Evolutionary conservation across 2,797 vertebrate species (phyloP), one percentile per base, ranked within the genome.

Genomic region (Microhierax caerulescens): DNA sequence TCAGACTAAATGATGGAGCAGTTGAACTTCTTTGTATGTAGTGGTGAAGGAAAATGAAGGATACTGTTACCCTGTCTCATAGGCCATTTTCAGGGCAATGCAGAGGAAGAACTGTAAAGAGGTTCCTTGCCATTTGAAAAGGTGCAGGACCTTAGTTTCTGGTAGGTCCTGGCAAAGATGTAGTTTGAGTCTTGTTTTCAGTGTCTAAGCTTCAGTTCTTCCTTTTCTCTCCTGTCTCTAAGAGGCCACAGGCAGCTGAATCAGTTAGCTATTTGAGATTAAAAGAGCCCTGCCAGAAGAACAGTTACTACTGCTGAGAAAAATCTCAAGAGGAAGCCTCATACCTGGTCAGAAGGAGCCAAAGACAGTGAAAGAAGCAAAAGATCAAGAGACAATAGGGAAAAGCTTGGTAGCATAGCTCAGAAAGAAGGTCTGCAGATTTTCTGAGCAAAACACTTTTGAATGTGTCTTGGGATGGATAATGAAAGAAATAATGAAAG

Each of bases 381-480:
- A 65, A 45, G 43, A 57, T 23, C 8, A 10, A n/a, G 39, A 60
- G 23, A 21, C 7, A n/a, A 53, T 0, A 19, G 23, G 32, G 25
- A 34, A 41, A 23, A 15, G 19, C 11, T 54, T 3, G 7, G 16
- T 13, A 16, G 22, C 0, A 0, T 8, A 14, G 30, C 39, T 85
- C 39, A 45, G 43, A 54, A 28, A 37, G 28, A 54, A 64, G 8
- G 2, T 36, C 54, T 83, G 77, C 0, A 3, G 56, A 27, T 45
- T 39, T 76, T 27, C 34, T 16, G 23, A 54, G 70, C 32, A 47
- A 68, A 91, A 34, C 16, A 11, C 10, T 63, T 54, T 48, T 53
- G 25, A 59, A 23, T 2, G 57, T 41, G 15, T 50, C 48, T 79
- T 21, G n/a, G 79, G 17, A 36, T 43, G 16, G 21, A 41, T 53